Conservation (phyloP, 2,888 invertebrate genomes). For the Fragum fragum region DNA sequence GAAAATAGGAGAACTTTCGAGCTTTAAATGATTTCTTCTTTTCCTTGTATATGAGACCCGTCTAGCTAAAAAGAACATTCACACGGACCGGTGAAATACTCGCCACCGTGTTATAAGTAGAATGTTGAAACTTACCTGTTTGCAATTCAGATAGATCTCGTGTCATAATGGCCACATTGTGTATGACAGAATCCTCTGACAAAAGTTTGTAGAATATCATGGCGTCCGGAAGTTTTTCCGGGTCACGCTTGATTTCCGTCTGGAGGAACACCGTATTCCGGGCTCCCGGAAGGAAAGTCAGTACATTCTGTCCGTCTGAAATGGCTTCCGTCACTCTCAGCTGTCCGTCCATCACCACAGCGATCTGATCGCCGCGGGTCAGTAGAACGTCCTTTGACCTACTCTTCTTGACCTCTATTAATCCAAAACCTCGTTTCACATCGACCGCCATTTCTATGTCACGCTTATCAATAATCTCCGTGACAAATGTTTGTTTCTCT, state of each 20-base stretch:
- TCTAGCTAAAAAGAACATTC: no score
- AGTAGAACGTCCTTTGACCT: slow-evolving; percentile 68
- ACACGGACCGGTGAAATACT: no score
- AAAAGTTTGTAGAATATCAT: slow-evolving; percentile 60
- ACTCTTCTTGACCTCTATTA: slow-evolving; percentile 69
- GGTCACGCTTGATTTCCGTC: slow-evolving; percentile 71
- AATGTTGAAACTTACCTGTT: slow-evolving; percentile 69
- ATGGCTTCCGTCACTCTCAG: slow-evolving; percentile 57
- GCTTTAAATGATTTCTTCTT: no score
- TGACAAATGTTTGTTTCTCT: slow-evolving; percentile 64
- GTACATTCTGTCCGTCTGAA: slow-evolving; percentile 53
- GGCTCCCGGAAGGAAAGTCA: slow-evolving; percentile 59
- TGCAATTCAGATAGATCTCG: slow-evolving; percentile 68
- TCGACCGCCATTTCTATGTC: slow-evolving; percentile 58
- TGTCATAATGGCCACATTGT: slow-evolving; percentile 68
- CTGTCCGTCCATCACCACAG: slow-evolving; percentile 66
- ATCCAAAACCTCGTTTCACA: slow-evolving; percentile 52
- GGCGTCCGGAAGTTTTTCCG: slow-evolving; percentile 71
- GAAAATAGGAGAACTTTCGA: no score
- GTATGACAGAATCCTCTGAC: slow-evolving; percentile 41
- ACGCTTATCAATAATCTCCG: slow-evolving; percentile 65
- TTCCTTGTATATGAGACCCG: no score
- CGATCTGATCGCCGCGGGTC: slow-evolving; percentile 63
- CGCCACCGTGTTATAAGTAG: no score
- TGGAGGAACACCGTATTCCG: slow-evolving; percentile 64